phyloP scores from a whole-genome alignment of 2,888 invertebrate genomes.

The Cephus pygmeus region DNA sequence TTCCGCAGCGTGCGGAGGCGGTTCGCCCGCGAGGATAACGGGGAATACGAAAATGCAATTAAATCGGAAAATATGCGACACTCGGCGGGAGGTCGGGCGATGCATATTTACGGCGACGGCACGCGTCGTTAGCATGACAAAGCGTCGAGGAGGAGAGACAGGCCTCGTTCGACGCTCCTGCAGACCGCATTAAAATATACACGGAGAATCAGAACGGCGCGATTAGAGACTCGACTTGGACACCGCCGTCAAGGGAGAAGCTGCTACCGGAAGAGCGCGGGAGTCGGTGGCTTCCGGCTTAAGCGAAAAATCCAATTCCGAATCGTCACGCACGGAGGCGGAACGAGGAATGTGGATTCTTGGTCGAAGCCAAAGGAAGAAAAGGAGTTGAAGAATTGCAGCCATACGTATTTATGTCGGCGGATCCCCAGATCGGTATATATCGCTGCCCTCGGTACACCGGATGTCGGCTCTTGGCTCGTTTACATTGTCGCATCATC shows the following conservation, averaged over 20 bases:
- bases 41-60: conserved; percentile 64
- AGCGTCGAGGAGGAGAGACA: conserved; percentile 32
- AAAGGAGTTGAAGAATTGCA: background rate
- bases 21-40: conserved; percentile 12
- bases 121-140: conserved; percentile 62
- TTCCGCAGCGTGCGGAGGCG: background rate
- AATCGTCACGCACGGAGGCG: background rate
- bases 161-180: background rate
- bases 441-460: background rate
- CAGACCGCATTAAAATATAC: background rate
- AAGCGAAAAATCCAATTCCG: background rate
- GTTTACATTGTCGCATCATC: background rate
- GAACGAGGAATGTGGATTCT: background rate
- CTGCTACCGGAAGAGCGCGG: background rate
- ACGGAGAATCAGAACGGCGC: background rate
- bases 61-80: conserved; percentile 61
- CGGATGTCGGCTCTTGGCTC: background rate
- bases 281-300: background rate
- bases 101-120: conserved; percentile 60
- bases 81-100: conserved; percentile 30
- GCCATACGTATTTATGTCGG: background rate
- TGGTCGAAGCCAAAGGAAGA: background rate
- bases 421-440: background rate
- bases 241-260: background rate
- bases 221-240: background rate